phyloP scores from a whole-genome alignment of 92 coral and sea anemone genomes.

The Umimayanthus chanpuru region DNA sequence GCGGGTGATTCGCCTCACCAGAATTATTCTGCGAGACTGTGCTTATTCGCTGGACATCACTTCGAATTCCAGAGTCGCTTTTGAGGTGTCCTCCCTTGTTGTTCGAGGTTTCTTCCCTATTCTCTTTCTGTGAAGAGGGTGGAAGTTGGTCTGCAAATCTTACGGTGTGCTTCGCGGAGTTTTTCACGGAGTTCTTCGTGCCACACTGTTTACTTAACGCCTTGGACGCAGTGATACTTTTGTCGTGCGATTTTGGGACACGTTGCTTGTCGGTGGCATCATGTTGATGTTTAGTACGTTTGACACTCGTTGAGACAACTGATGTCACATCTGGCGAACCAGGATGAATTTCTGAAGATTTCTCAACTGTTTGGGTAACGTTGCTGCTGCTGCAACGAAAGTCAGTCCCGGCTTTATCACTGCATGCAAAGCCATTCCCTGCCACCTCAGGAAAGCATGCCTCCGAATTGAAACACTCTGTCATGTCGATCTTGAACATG shows the following conservation, averaged over 20 bases:
- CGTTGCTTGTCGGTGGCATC: background rate
- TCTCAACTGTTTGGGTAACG: background rate
- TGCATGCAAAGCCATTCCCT: background rate
- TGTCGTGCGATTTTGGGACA: background rate
- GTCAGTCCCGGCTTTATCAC: background rate
- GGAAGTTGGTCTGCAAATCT: conserved; percentile 21
- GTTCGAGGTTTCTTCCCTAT: background rate
- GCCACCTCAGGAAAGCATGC: background rate
- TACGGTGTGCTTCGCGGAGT: conserved; percentile 1
- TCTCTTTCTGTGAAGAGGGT: background rate
- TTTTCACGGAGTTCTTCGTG: background rate
- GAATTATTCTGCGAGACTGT: background rate
- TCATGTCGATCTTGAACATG: background rate
- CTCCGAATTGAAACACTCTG: background rate
- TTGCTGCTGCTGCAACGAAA: background rate
- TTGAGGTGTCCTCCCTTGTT: background rate
- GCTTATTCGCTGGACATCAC: background rate
- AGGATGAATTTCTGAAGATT: background rate
- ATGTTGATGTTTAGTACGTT: background rate
- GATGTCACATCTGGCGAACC: background rate
- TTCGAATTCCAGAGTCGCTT: background rate
- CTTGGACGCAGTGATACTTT: no score
- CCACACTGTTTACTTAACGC: background rate
- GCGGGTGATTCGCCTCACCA: background rate
- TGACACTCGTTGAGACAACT: background rate